Evolutionary conservation across 2,797 vertebrate species (phyloP), one percentile per base, ranked within the genome.

Genomic region (Etheostoma perlongum): DNA sequence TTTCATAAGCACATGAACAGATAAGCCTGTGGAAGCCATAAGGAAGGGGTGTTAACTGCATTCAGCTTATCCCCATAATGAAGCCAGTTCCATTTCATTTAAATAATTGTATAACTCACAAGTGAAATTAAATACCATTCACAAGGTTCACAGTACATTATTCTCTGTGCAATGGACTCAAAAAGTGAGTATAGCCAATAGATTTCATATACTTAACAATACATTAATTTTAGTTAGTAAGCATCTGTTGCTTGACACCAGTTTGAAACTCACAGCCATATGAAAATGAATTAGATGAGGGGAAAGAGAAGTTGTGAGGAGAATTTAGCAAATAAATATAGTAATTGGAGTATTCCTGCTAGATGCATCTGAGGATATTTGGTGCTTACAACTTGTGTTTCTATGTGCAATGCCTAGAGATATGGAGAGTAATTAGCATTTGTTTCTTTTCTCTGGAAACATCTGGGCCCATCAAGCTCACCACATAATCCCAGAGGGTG

Each of bases 381-480:
- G 72, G 65, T 73, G 79, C 89, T 87, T 78, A 81, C 67, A 78
- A 89, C 67, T 76, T 61, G 80, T 65, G 80, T 85, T 82, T 87
- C 67, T 76, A 36, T 84, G 89, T 75, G 78, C 9, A 36, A 83
- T 84, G 91, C 91, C 85, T 81, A 48, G 82, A 92, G 88, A 87
- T 87, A 82, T 88, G 87, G 86, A 74, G 74, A 82, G 82, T 92
- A 94, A 95, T 95, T 94, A 94, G 91, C 89, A 88, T 91, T 92
- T 91, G 85, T 92, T 92, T 90, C 83, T 81, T 91, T 90, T 88
- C 85, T 90, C 83, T 88, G 72, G 85, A 94, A 95, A 94, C 94
- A 95, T 93, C 92, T 94, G 93, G 85, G 84, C 86, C 80, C 85
- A 91, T 87, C 88, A 88, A 87, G 82, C 86, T 89, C 88, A 84